Evolutionary conservation across 2,797 vertebrate species (phyloP), one percentile per base, ranked within the genome.

Genomic region (Trachurus trachurus): DNA sequence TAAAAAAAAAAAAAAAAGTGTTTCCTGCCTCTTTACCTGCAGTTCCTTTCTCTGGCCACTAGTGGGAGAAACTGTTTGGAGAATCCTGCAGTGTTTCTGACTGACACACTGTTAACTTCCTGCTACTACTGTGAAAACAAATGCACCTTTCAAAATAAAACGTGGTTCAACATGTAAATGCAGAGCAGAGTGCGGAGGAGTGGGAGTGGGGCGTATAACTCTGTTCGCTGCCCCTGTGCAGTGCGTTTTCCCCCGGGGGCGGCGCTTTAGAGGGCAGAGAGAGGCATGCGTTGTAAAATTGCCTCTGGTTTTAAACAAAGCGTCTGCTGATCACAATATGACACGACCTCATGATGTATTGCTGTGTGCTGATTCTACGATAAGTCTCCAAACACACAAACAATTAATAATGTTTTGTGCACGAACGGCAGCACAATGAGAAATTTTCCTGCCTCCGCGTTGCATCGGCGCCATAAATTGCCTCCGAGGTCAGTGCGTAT

Each of bases 401-500:
- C 61, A 77, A 83, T 87, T 80, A 88, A 87, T 89, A 81, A 80
- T 21, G 4, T 76, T 82, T 26, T 76, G 59, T 57, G 39, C 31
- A 9, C n/a, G 37, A 85, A 76, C 26, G 6, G 2, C 29, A 56
- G 19, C 0, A 49, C 66, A 22, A 44, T 81, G 72, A 89, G 65
- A 59, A 83, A 89, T 88, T 21, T 47, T 71, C 77, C 82, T 83
- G 65, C 69, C 71, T 79, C 77, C 3, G 5, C 37, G 13, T 21
- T 1, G 71, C 61, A 75, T 89, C 60, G 52, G 61, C 63, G 78
- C 81, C 79, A 77, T 34, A 60, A 83, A 88, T 82, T 68, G 78
- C 70, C 57, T 83, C 74, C 40, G 62, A 87, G 85, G 82, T 92
- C 81, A 87, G 82, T 90, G 39, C 0, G 34, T 87, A 81, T 82